These are phyloP conservation scores for Drosophila longiperda DNA, from an alignment of 2,888 invertebrate genomes.

Conservation along the genomic window DNA sequence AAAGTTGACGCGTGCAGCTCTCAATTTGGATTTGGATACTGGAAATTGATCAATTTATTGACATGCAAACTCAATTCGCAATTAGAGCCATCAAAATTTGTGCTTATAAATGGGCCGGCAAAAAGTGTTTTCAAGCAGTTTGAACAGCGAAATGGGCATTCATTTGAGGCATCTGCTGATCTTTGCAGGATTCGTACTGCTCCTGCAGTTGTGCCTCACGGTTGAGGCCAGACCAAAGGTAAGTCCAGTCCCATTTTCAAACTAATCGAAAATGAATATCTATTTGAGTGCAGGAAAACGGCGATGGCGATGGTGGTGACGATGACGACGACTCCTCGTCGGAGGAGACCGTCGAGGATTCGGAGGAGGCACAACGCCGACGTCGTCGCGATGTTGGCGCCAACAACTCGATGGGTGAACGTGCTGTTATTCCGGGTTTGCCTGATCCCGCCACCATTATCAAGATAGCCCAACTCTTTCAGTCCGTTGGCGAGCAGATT, in stretches of 20 bases:
- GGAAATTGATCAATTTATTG: constrained; percentile 53
- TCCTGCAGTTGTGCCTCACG: constrained; percentile 36
- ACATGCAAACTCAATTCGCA: constrained; percentile 39
- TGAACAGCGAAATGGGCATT: constrained; percentile 33
- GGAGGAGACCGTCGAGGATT: constrained; percentile 78
- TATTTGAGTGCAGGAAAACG: constrained; percentile 16
- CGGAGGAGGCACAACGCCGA: constrained; percentile 56
- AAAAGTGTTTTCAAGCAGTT: background rate
- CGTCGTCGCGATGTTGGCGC: constrained; percentile 42
- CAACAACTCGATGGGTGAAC: constrained; percentile 15
- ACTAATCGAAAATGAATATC: background rate
- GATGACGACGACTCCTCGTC: constrained; percentile 79
- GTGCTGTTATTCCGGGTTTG: constrained; percentile 73
- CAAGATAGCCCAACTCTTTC: constrained; percentile 81
- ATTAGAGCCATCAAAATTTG: constrained; percentile 27
- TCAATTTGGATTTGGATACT: constrained; percentile 16
- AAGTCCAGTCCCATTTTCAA: background rate
- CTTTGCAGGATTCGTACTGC: constrained; percentile 20
- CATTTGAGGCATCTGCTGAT: constrained; percentile 34
- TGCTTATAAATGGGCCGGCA: constrained; percentile 33
- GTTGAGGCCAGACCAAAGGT: constrained; percentile 55
- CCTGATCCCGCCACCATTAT: constrained; percentile 82
- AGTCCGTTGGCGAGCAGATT: constrained; percentile 78
- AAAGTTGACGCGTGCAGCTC: constrained; percentile 10
- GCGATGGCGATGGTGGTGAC: constrained; percentile 37